phyloP scores from a whole-genome alignment of 2,797 vertebrate species.

The Pseudomugil gertrudae region DNA sequence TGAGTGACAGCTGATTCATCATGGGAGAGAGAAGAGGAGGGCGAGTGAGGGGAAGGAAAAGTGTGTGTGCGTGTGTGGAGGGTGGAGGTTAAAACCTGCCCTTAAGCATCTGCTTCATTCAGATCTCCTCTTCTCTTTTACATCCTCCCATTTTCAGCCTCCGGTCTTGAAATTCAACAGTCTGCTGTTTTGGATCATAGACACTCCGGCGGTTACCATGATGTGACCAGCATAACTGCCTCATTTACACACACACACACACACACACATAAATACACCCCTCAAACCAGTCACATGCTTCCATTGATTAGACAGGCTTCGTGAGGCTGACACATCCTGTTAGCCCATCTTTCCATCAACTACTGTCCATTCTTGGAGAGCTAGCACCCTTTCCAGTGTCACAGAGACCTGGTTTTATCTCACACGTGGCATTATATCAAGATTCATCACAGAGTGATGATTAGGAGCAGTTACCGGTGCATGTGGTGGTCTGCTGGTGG shows the following conservation, averaged over 20 bases:
- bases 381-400: slow-evolving; percentile 57
- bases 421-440: slow-evolving; percentile 23
- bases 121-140: slow-evolving; percentile 54
- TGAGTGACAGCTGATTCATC: slow-evolving; percentile 94
- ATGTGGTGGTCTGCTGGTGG: slow-evolving; percentile 27
- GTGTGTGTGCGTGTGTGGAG: slow-evolving; percentile 11
- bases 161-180: slow-evolving; percentile 52
- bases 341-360: slow-evolving; percentile 74
- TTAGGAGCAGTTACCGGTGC: slow-evolving; percentile 49
- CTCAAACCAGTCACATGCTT: slow-evolving; percentile 54
- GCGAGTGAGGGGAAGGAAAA: slow-evolving; percentile 56
- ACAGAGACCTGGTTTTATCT: slow-evolving; percentile 66
- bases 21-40: slow-evolving; percentile 85
- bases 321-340: slow-evolving; percentile 77
- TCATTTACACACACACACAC: slow-evolving; percentile 17
- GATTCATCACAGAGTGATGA: slow-evolving; percentile 35
- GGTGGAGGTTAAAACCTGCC: slow-evolving; percentile 60
- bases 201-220: slow-evolving; percentile 27
- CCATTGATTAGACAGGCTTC: slow-evolving; percentile 74
- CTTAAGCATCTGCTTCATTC: slow-evolving; percentile 83
- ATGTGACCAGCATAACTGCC: slow-evolving; percentile 52
- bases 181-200: slow-evolving; percentile 43
- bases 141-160: slow-evolving; percentile 30
- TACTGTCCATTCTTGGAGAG: slow-evolving; percentile 56
- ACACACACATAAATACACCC: slow-evolving; percentile 23